Percentiles rank a stretch among this genome's conserved stretches.
Evolutionary conservation across 30 jellyfish, hydroid and myxozoan species (phyloP).

Genomic region (Hydra vulgaris): DNA sequence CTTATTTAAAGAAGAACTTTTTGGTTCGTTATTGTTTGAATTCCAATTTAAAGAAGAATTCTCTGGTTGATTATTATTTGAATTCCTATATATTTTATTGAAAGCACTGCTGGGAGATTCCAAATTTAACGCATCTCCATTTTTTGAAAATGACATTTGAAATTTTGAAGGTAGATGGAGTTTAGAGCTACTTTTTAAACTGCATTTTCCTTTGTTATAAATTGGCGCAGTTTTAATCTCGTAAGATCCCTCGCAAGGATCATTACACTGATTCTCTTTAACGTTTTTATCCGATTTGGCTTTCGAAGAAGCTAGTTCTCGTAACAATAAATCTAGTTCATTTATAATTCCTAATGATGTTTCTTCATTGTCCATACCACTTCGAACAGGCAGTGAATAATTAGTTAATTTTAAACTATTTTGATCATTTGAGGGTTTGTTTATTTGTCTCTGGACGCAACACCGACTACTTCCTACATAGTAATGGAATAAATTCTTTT

Average conservation of each 20-base stretch:
- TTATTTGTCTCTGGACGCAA: neutral
- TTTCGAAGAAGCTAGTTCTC: neutral
- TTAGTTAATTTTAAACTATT: too few species aligned
- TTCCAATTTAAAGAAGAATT: neutral
- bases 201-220: conserved; percentile 2
- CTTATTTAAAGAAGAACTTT: neutral
- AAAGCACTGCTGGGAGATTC: too few species aligned
- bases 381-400: neutral
- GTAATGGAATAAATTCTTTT: too few species aligned
- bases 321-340: neutral
- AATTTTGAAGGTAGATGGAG: neutral
- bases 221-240: neutral
- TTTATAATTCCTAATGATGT: neutral
- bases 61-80: neutral
- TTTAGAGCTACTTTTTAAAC: neutral
- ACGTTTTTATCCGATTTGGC: neutral
- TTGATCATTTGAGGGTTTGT: neutral
- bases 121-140: too few species aligned
- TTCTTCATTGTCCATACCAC: neutral
- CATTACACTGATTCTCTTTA: neutral
- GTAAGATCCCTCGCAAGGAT: neutral
- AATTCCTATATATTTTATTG: neutral
- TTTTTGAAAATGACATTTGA: neutral
- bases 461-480: neutral
- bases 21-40: neutral